Percentiles rank a stretch among this genome's conserved stretches.
Evolutionary conservation across 2,113 vertebrate species (phyloP).

Genomic region (Microtus ochrogaster): DNA sequence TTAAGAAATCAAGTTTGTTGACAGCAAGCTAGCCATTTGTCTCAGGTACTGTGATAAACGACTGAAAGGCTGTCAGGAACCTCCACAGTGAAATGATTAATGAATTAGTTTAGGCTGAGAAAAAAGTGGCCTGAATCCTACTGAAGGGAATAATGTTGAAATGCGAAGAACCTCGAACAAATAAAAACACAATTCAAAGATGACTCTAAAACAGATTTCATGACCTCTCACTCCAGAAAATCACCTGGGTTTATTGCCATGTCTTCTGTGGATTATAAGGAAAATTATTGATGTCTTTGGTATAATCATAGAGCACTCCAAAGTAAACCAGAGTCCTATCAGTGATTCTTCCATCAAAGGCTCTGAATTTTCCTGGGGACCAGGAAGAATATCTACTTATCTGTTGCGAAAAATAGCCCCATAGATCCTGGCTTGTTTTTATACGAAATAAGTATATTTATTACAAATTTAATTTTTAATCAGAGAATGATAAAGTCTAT

Average conservation of each 20-base stretch:
- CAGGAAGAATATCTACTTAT: background rate
- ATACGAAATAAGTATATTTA: background rate
- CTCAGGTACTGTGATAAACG: background rate
- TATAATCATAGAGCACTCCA: fast-evolving
- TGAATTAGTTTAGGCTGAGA: background rate
- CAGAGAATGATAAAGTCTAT: background rate
- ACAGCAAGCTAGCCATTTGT: background rate
- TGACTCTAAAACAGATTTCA: background rate
- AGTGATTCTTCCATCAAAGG: too few species aligned
- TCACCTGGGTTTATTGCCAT: background rate
- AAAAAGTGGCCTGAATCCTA: background rate
- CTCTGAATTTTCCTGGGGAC: too few species aligned
- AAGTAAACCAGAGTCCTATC: background rate
- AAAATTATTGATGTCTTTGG: background rate
- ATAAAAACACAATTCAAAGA: background rate
- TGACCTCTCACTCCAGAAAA: background rate
- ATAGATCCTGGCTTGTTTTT: background rate
- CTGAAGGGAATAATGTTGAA: background rate
- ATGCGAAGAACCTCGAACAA: background rate
- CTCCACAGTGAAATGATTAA: background rate
- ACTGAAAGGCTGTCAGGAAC: background rate
- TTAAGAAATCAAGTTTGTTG: background rate
- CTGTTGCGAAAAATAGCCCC: background rate
- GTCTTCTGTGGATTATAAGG: background rate
- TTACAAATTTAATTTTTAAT: background rate